Evolutionary conservation across 2,888 invertebrate species (phyloP).

Genomic region (Stenodera caucasica): DNA sequence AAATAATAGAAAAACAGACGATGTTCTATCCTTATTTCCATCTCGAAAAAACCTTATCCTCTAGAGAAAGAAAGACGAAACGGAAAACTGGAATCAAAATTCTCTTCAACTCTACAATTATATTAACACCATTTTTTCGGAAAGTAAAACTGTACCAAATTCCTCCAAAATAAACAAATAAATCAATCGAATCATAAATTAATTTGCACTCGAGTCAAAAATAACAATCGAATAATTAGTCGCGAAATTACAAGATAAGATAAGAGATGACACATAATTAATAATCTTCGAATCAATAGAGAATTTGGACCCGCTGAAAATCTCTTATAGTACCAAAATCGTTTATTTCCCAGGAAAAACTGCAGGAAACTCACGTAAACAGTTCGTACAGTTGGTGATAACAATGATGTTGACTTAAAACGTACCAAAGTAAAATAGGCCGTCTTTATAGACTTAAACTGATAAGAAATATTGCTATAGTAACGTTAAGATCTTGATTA

Average conservation of each 20-base stretch:
- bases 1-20: not conserved
- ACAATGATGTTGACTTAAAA: constrained; percentile 15
- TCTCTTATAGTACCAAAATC: too few relatives aligned
- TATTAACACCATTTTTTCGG: not conserved
- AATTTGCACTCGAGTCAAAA: not conserved
- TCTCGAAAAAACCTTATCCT: too few relatives aligned
- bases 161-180: too few relatives aligned
- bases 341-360: not conserved
- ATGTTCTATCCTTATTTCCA: too few relatives aligned
- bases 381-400: not conserved
- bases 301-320: too few relatives aligned
- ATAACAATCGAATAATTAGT: not conserved
- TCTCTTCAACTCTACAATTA: too few relatives aligned
- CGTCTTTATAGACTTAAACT: constrained; percentile 23
- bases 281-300: not conserved
- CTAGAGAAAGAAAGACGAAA: too few relatives aligned
- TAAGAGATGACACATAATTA: not conserved
- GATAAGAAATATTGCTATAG: constrained; percentile 23
- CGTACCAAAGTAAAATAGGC: constrained; percentile 25
- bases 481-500: constrained; percentile 7
- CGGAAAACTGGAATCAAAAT: too few relatives aligned
- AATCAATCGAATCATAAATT: too few relatives aligned
- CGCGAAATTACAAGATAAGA: not conserved
- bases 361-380: not conserved
- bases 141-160: too few relatives aligned